Evolutionary conservation across 2,797 vertebrate genomes (phyloP).

Genomic region (Gymnothorax reevesii): DNA sequence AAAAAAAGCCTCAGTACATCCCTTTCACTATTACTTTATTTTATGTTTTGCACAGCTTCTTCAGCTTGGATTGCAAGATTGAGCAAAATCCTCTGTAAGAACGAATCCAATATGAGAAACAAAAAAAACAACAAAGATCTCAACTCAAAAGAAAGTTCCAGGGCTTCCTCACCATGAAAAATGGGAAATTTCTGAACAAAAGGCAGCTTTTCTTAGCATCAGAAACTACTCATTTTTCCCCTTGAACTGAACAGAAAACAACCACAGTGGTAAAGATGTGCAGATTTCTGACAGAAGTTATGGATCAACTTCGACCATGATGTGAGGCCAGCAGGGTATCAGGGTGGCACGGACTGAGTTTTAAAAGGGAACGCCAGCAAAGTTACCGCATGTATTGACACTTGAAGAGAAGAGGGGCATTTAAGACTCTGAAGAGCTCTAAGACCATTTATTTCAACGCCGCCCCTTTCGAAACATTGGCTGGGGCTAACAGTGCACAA

Average conservation of each 20-base stretch:
- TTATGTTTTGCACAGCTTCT: too few species aligned
- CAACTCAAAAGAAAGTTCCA: too few species aligned
- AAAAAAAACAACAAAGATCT: background rate
- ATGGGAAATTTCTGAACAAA: background rate
- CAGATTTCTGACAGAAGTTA: slow-evolving; percentile 55
- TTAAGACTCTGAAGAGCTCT: background rate
- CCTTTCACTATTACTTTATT: too few species aligned
- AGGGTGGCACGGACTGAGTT: background rate
- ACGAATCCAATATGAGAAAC: background rate
- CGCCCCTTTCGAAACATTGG: background rate
- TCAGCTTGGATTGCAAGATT: background rate
- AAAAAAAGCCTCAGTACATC: too few species aligned
- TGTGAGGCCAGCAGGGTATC: slow-evolving; percentile 17
- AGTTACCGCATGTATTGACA: background rate
- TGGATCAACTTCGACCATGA: slow-evolving; percentile 76
- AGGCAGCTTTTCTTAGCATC: background rate
- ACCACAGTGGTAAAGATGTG: background rate
- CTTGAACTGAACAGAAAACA: background rate
- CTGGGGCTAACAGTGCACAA: background rate
- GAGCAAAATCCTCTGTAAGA: background rate
- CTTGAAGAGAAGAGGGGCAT: background rate
- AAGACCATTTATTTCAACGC: background rate
- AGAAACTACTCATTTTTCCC: background rate
- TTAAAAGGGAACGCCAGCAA: background rate
- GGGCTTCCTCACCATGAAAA: too few species aligned